phyloP scores from a whole-genome alignment of 2,888 invertebrate species.

The Eugnorisma glareosa region DNA sequence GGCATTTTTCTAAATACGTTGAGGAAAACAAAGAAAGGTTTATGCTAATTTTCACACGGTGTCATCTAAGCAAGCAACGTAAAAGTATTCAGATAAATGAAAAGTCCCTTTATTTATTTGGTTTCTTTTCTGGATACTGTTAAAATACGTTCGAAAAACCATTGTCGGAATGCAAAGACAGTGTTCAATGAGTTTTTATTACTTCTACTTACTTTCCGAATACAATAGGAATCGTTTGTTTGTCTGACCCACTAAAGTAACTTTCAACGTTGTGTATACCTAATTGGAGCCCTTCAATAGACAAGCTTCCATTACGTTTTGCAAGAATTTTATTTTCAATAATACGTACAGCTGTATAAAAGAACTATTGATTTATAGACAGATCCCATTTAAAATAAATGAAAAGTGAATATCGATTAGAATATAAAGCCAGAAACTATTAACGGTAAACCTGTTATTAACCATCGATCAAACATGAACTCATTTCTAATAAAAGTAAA shows the following conservation, averaged over 20 bases:
- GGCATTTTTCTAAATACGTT: neutral
- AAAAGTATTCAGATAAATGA: conserved; percentile 11
- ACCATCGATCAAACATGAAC: conserved; percentile 42
- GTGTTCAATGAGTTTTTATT: conserved; percentile 50
- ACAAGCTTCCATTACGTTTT: conserved; percentile 24
- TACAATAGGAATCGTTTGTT: conserved; percentile 57
- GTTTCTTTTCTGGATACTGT: conserved; percentile 12
- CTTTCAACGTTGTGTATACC: conserved; percentile 38
- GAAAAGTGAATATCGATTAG: conserved; percentile 5
- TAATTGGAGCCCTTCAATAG: conserved; percentile 50
- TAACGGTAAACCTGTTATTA: conserved; percentile 49
- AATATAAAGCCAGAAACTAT: conserved; percentile 20
- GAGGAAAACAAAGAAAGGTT: neutral
- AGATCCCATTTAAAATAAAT: conserved; percentile 7
- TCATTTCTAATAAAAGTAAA: conserved; percentile 44
- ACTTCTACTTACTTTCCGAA: conserved; percentile 41
- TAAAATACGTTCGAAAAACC: conserved; percentile 19
- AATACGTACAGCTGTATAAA: neutral
- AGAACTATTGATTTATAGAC: neutral
- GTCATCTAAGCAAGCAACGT: neutral
- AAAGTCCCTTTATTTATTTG: conserved; percentile 18
- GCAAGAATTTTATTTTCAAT: conserved; percentile 25
- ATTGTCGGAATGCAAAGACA: conserved; percentile 39
- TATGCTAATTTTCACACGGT: neutral
- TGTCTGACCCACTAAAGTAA: conserved; percentile 51